phyloP scores from a whole-genome alignment of 1,140 invertebrate genomes.

The Diuraphis noxia region DNA sequence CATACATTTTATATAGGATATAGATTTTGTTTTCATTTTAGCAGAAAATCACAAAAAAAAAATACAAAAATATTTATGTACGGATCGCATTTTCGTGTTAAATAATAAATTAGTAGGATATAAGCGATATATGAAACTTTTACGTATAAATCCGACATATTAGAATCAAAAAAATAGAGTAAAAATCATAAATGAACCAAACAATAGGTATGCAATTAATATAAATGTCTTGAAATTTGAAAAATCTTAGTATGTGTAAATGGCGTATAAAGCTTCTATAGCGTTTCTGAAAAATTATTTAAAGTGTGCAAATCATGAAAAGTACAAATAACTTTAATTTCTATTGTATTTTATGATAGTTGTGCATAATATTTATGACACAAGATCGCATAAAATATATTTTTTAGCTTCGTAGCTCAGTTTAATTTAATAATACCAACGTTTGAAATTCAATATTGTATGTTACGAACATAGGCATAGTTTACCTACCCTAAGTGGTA shows the following conservation, averaged over 20 bases:
- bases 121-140: not conserved
- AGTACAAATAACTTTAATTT: not conserved
- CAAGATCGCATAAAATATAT: not conserved
- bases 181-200: too few species aligned
- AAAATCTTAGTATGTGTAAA: too few species aligned
- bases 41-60: not conserved
- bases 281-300: not conserved
- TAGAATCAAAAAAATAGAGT: too few species aligned
- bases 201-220: too few species aligned
- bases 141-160: too few species aligned
- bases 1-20: conserved; percentile 9
- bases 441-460: not conserved
- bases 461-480: too few species aligned
- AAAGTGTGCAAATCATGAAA: not conserved
- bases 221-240: too few species aligned
- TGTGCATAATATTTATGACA: not conserved
- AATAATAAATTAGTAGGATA: not conserved
- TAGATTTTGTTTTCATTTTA: not conserved
- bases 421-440: not conserved
- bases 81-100: not conserved
- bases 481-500: not conserved
- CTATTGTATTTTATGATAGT: not conserved
- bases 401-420: not conserved
- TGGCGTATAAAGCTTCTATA: not conserved
- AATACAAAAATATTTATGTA: not conserved